A percentile compares a stretch with the other conserved stretches of the same genome.
These are phyloP conservation scores for Scylla paramamosain DNA, from an alignment of 1,140 invertebrate genomes.

Conservation along the genomic window DNA sequence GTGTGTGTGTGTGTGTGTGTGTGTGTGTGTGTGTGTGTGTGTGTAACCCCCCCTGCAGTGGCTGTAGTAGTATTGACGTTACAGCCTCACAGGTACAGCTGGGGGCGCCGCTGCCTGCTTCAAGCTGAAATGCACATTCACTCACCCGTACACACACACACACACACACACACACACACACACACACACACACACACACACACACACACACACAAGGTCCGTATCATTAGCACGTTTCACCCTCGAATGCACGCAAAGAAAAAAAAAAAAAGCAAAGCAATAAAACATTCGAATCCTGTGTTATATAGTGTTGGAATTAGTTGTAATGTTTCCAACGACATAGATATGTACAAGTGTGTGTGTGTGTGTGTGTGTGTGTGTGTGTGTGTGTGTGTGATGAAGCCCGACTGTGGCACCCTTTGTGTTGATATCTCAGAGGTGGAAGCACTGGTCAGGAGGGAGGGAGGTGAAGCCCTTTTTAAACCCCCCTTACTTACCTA, in stretches of 20 bases:
- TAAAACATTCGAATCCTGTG: neutral
- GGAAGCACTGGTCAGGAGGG: neutral
- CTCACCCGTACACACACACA: conserved; percentile 46
- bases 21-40: conserved; percentile 2
- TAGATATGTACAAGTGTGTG: neutral
- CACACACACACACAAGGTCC: conserved; percentile 2
- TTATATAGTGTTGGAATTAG: no score
- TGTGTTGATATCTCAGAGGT: neutral
- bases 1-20: conserved; percentile 31
- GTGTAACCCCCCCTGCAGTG: neutral
- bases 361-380: conserved; percentile 25
- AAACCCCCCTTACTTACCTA: neutral
- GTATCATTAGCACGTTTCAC: neutral
- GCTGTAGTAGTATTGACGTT: conserved; percentile 22
- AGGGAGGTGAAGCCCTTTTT: neutral
- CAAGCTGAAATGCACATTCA: conserved; percentile 36
- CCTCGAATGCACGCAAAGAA: neutral
- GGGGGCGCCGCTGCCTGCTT: conserved; percentile 5
- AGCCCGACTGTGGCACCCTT: neutral
- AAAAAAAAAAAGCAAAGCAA: neutral
- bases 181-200: conserved; percentile 57
- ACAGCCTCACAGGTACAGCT: neutral
- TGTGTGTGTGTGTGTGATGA: neutral
- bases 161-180: conserved; percentile 37
- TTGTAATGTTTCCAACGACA: neutral